These are phyloP conservation scores for Centropus unirufus DNA, from an alignment of 2,113 vertebrate species.

Conservation along the genomic window DNA sequence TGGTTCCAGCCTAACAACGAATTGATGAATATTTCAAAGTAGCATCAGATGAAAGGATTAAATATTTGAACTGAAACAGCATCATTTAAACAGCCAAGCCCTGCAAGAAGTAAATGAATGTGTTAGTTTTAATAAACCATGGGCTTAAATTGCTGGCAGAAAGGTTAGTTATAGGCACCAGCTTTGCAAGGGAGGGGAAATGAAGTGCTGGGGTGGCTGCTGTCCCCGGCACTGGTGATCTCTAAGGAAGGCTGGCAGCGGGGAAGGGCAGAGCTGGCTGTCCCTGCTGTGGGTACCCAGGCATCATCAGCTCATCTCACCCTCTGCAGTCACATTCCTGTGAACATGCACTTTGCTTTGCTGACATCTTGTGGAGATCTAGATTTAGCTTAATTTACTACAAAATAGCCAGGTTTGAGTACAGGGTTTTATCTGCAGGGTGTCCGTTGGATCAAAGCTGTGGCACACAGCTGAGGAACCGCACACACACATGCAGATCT, in stretches of 20 bases:
- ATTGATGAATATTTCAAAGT: background rate
- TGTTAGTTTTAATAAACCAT: background rate
- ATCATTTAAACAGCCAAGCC: background rate
- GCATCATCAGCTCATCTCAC: background rate
- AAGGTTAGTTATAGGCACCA: background rate
- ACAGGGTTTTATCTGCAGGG: background rate
- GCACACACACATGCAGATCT: background rate
- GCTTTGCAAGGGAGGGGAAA: background rate
- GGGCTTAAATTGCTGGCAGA: background rate
- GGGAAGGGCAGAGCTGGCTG: background rate
- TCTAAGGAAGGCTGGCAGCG: background rate
- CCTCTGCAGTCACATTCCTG: background rate
- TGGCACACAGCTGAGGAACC: background rate
- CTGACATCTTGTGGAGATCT: conserved; percentile 72
- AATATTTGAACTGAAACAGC: background rate
- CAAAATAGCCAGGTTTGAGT: background rate
- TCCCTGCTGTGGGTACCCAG: background rate
- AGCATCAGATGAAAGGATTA: background rate
- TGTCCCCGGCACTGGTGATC: background rate
- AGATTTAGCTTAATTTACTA: conserved; percentile 11
- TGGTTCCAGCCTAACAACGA: conserved; percentile 4
- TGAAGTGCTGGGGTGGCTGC: background rate
- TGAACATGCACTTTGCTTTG: conserved; percentile 38
- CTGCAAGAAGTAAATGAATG: background rate
- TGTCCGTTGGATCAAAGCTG: background rate